Evolutionary conservation across 2,797 vertebrate genomes (phyloP), one percentile per base, ranked within the genome.

Genomic region (Rhyacichthys aspro): DNA sequence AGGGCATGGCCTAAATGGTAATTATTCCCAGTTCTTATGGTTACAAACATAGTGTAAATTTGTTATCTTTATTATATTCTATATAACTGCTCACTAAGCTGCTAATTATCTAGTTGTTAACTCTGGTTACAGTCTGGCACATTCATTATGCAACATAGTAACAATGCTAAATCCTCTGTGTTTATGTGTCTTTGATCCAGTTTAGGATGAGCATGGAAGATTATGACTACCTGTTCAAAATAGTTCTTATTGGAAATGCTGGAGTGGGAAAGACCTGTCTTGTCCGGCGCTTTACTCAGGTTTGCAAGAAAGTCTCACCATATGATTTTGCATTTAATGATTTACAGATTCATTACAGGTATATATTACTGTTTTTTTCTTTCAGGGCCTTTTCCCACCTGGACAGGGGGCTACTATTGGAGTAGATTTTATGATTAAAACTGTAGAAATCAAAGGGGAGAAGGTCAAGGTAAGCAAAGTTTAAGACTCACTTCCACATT

Each of bases 201-300:
- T 89, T 94, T 92, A 90, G 87, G 90, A 94, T 96, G 95, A 98
- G 95, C 91, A 99, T 99, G 97, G 97, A 99, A 94, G 97, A 99
- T 95, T 99, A 98, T 96, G 97, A 98, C 93, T 98, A 98, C 92
- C 94, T 99, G 86, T 99, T 99, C 92, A 99, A 99, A 93, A 99
- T 98, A 88, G 97, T 99, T 89, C 95, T 99, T 81, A 98, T 99
- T 28, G 97, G 97, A 92, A 99, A 99, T 78, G 97, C 97, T 17
- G 97, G 97, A 16, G 97, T 99, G 73, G 97, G 97, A 74, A 99
- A 99, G 92, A 99, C 97, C 84, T 99, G 97, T 89, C 94, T 99
- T 36, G 97, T 99, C 67, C 94, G 97, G 77, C 94, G 97, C 70
- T 99, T 98, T 86, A 99, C 97, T 92, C 98, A 99, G 97, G 98